These are phyloP conservation scores for Luidia sarsii DNA, from an alignment of 53 echinoderm and acorn worm genomes.

Conservation along the genomic window DNA sequence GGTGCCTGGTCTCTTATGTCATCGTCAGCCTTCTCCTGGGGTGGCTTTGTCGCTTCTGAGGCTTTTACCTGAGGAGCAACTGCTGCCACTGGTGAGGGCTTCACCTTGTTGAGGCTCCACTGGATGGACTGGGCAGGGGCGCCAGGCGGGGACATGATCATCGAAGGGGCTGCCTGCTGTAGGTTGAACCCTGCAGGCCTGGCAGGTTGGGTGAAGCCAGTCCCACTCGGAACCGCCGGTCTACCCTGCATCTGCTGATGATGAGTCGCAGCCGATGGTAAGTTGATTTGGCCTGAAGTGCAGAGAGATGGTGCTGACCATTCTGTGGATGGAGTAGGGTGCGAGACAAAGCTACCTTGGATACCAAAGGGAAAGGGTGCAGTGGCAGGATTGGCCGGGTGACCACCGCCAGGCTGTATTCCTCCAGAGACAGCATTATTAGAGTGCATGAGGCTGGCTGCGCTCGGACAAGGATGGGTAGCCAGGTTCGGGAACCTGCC, in stretches of 20 bases:
- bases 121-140: background rate
- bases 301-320: slow-evolving; percentile 14
- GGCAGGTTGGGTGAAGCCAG: background rate
- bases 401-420: background rate
- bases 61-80: slow-evolving; percentile 78
- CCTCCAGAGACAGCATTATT: background rate
- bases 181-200: slow-evolving; percentile 1
- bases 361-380: slow-evolving; percentile 1
- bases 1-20: slow-evolving; percentile 10
- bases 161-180: background rate
- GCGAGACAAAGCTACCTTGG: background rate
- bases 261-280: slow-evolving; percentile 8
- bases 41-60: slow-evolving; percentile 6
- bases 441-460: background rate
- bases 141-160: slow-evolving; percentile 19
- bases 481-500: no score
- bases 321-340: background rate
- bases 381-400: background rate
- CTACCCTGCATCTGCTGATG: background rate
- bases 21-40: background rate
- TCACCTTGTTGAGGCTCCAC: slow-evolving; percentile 58
- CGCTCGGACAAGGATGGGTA: no score
- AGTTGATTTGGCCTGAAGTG: background rate
- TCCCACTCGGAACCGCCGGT: background rate
- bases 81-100: slow-evolving; percentile 89